Conservation (phyloP, 1,140 invertebrate species). For the Cydia fagiglandana region DNA sequence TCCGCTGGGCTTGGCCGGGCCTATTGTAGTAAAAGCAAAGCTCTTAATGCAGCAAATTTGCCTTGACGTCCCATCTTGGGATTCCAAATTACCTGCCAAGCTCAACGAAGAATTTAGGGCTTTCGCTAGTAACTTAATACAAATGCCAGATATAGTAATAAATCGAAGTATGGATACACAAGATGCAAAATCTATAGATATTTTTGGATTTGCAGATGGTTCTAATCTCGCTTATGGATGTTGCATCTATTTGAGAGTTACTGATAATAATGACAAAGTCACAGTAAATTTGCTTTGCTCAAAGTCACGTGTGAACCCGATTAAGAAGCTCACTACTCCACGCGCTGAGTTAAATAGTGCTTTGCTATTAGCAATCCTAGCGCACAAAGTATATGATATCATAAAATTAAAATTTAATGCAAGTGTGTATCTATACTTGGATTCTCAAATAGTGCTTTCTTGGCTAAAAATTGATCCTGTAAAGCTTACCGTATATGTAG, state of each 20-base stretch:
- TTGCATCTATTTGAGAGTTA: background rate
- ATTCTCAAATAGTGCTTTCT: slow-evolving; percentile 28
- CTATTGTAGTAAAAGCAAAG: background rate
- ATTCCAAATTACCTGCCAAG: background rate
- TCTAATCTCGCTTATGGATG: no score
- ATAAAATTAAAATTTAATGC: slow-evolving; percentile 27
- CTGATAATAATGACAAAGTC: background rate
- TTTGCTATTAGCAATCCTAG: background rate
- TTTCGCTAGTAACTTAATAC: background rate
- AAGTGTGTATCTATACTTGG: slow-evolving; percentile 21
- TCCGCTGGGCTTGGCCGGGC: background rate
- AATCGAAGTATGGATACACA: background rate
- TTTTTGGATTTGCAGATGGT: background rate
- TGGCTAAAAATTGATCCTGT: slow-evolving; percentile 30
- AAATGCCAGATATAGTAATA: background rate
- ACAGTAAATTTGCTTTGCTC: background rate
- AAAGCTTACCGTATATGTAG: slow-evolving; percentile 23
- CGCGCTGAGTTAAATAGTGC: background rate
- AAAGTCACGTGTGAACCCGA: background rate
- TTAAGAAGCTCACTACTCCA: background rate
- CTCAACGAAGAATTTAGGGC: background rate
- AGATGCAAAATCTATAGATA: background rate
- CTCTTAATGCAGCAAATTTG: background rate
- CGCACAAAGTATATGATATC: slow-evolving; percentile 22
- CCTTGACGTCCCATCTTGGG: background rate